Evolutionary conservation across 2,888 invertebrate genomes (phyloP).

Genomic region (Sphaerophoria taeniata): DNA sequence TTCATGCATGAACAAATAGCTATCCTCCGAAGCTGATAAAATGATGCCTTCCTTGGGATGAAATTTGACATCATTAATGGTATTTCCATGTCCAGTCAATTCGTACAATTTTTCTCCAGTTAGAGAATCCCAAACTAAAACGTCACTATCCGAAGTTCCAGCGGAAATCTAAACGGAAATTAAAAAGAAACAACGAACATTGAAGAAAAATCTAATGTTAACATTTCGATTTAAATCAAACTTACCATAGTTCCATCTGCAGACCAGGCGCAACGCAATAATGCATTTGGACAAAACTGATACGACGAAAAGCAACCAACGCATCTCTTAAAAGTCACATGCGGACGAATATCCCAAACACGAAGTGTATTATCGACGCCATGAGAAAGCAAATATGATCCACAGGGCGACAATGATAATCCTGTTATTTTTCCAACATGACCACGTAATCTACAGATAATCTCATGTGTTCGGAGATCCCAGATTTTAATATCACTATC

Average conservation of each 20-base stretch:
- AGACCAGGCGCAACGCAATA: conserved; percentile 96
- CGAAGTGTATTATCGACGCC: conserved; percentile 97
- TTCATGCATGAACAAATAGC: conserved; percentile 97
- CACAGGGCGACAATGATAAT: conserved; percentile 85
- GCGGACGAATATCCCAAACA: conserved; percentile 98
- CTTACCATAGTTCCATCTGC: conserved; percentile 94
- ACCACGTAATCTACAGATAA: conserved; percentile 95
- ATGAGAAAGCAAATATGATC: conserved; percentile 96
- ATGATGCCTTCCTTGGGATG: conserved; percentile 97
- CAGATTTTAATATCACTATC: conserved; percentile 99
- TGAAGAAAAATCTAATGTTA: neutral
- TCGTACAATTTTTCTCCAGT: conserved; percentile 95
- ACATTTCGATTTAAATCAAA: neutral
- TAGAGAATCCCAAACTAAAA: conserved; percentile 98
- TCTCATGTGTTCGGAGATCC: conserved; percentile 94
- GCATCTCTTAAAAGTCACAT: conserved; percentile 95
- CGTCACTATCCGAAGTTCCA: conserved; percentile 97
- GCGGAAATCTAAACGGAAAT: conserved; percentile 82
- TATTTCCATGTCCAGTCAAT: conserved; percentile 98
- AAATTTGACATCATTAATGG: conserved; percentile 97
- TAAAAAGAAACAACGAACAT: neutral
- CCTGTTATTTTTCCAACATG: conserved; percentile 98
- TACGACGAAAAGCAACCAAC: conserved; percentile 96
- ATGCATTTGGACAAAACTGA: conserved; percentile 98
- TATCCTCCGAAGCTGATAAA: conserved; percentile 96